These are phyloP conservation scores for Bombylius major DNA, from an alignment of 2,888 invertebrate species.

Conservation along the genomic window DNA sequence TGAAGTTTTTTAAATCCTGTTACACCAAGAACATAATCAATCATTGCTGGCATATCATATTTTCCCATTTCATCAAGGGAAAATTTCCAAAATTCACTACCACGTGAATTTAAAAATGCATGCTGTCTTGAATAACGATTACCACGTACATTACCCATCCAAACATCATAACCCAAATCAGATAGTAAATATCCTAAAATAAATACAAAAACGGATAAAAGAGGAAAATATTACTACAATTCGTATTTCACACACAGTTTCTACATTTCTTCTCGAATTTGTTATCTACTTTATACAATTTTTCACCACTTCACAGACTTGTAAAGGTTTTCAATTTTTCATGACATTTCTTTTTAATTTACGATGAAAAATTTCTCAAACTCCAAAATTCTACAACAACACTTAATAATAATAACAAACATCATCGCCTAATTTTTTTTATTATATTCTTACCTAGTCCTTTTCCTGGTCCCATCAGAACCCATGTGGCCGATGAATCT, in stretches of 20 bases:
- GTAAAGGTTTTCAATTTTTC: too few relatives aligned
- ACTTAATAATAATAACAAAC: too few relatives aligned
- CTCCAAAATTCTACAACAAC: too few relatives aligned
- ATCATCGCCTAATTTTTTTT: too few relatives aligned
- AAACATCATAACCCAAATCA: slow-evolving; percentile 18
- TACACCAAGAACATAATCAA: slow-evolving; percentile 35
- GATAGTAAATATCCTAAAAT: slow-evolving; percentile 4
- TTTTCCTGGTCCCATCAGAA: slow-evolving; percentile 54
- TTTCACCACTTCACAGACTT: too few relatives aligned
- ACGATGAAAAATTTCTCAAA: too few relatives aligned
- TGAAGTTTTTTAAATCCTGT: slow-evolving; percentile 38
- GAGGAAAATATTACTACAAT: too few relatives aligned
- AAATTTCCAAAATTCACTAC: slow-evolving; percentile 27
- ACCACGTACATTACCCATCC: slow-evolving; percentile 19
- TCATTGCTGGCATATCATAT: slow-evolving; percentile 42
- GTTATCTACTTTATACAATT: too few relatives aligned
- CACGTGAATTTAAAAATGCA: slow-evolving; percentile 6
- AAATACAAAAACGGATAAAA: too few relatives aligned
- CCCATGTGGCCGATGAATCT: slow-evolving; percentile 59
- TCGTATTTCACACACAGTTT: too few relatives aligned
- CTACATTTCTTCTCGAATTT: too few relatives aligned
- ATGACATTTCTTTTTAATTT: too few relatives aligned
- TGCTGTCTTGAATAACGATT: slow-evolving; percentile 17
- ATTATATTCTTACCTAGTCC: slow-evolving; percentile 42
- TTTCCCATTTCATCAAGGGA: slow-evolving; percentile 42